Evolutionary conservation across 2,888 invertebrate species (phyloP).

Genomic region (Euclidia mi): DNA sequence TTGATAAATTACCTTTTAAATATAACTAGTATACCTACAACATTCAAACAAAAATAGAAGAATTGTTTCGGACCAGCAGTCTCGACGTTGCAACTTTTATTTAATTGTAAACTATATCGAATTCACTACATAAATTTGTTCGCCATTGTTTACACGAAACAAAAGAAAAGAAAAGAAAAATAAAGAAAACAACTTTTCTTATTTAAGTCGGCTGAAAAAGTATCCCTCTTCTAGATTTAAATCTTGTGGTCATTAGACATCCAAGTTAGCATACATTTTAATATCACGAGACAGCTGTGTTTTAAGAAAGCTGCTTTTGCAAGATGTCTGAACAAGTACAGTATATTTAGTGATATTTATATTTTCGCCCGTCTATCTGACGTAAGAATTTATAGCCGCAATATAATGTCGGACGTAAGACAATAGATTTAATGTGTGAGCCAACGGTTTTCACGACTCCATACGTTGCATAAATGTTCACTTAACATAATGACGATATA

Average conservation of each 20-base stretch:
- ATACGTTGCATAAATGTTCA: conserved; percentile 43
- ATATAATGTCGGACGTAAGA: conserved; percentile 67
- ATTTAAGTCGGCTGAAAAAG: conserved; percentile 73
- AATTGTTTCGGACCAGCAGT: no score
- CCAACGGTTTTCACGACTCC: conserved; percentile 60
- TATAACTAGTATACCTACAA: no score
- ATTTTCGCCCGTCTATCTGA: conserved; percentile 67
- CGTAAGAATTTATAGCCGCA: conserved; percentile 76
- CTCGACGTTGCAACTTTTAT: no score
- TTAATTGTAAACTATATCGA: conserved; percentile 41
- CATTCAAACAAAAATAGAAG: no score
- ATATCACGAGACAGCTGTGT: conserved; percentile 78
- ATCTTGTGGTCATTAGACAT: conserved; percentile 81
- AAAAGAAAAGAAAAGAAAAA: conserved; percentile 60
- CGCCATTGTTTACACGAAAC: conserved; percentile 48
- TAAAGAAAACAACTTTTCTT: no score
- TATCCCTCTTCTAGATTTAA: conserved; percentile 74
- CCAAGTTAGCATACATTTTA: conserved; percentile 83
- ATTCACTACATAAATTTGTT: conserved; percentile 41
- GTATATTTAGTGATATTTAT: conserved; percentile 78
- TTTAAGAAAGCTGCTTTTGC: conserved; percentile 63
- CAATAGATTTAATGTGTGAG: conserved; percentile 67
- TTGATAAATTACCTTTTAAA: no score
- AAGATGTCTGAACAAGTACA: conserved; percentile 77
- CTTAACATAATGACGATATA: conserved; percentile 32